These are phyloP conservation scores for Chrysogorgia sp. DNA, from an alignment of 92 coral and sea anemone genomes.

Conservation along the genomic window DNA sequence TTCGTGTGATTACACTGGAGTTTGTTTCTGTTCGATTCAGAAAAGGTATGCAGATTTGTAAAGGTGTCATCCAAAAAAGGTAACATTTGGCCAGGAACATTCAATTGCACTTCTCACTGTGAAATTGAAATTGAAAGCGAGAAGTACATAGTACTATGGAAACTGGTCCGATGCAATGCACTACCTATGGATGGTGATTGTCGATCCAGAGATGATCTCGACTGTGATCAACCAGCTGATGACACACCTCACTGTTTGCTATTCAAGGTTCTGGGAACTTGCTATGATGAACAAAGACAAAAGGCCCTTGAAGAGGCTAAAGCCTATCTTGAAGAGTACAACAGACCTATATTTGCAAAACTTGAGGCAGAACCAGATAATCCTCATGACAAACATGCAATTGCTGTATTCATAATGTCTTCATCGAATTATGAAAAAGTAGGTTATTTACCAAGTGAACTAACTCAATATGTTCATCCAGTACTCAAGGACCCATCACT, in stretches of 20 bases:
- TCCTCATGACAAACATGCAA: constrained; percentile 53
- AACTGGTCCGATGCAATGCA: not conserved
- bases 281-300: constrained; percentile 39
- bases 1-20: no score
- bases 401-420: constrained; percentile 55
- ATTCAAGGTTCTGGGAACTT: constrained; percentile 67
- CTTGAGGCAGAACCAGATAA: constrained; percentile 60
- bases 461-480: constrained; percentile 58
- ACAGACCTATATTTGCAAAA: constrained; percentile 48
- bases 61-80: no score
- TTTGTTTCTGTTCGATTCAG: no score
- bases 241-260: constrained; percentile 29
- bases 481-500: constrained; percentile 15
- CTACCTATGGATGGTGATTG: no score
- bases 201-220: not conserved
- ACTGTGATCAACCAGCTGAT: not conserved
- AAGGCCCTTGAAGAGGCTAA: constrained; percentile 51
- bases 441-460: constrained; percentile 57
- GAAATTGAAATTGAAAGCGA: constrained; percentile 26
- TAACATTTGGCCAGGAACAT: constrained; percentile 6
- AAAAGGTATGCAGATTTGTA: no score
- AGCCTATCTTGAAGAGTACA: constrained; percentile 49
- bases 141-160: constrained; percentile 51
- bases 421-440: constrained; percentile 47
- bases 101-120: constrained; percentile 44